A percentile compares a stretch with the other conserved stretches of the same genome.
These are phyloP conservation scores for Syngnathus rostellatus DNA, from an alignment of 2,797 vertebrate genomes.

Conservation along the genomic window DNA sequence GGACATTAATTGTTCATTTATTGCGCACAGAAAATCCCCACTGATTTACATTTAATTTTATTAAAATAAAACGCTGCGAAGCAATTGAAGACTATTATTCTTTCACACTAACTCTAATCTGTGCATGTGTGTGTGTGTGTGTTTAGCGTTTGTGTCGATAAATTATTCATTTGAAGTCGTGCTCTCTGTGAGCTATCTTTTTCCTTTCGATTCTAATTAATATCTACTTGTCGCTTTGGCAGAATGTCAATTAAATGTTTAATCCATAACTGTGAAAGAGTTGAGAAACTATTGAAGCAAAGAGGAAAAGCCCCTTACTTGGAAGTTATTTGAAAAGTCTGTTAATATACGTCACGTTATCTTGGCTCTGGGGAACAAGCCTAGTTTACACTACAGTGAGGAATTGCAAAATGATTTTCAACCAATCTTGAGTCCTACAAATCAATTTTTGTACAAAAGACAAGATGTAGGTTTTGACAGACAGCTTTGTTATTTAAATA, in stretches of 20 bases:
- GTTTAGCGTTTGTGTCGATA: slow-evolving; percentile 49
- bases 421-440: background rate
- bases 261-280: slow-evolving; percentile 35
- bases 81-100: slow-evolving; percentile 45
- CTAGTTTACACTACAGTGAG: background rate
- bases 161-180: slow-evolving; percentile 59
- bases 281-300: slow-evolving; percentile 7
- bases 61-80: slow-evolving; percentile 28
- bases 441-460: background rate
- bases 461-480: no score
- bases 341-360: background rate
- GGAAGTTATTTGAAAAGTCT: background rate
- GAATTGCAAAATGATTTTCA: background rate
- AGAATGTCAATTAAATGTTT: slow-evolving; percentile 54
- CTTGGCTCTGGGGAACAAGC: background rate
- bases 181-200: slow-evolving; percentile 54
- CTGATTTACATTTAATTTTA: slow-evolving; percentile 44
- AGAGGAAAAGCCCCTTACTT: background rate
- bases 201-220: slow-evolving; percentile 31
- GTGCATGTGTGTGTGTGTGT: slow-evolving; percentile 2
- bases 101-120: slow-evolving; percentile 11
- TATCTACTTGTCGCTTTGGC: slow-evolving; percentile 47
- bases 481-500: no score
- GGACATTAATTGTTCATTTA: slow-evolving; percentile 43
- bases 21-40: slow-evolving; percentile 28